Percentiles rank a stretch among this genome's conserved stretches.
phyloP scores from a whole-genome alignment of 2,113 vertebrate genomes.

The Camelus bactrianus region DNA sequence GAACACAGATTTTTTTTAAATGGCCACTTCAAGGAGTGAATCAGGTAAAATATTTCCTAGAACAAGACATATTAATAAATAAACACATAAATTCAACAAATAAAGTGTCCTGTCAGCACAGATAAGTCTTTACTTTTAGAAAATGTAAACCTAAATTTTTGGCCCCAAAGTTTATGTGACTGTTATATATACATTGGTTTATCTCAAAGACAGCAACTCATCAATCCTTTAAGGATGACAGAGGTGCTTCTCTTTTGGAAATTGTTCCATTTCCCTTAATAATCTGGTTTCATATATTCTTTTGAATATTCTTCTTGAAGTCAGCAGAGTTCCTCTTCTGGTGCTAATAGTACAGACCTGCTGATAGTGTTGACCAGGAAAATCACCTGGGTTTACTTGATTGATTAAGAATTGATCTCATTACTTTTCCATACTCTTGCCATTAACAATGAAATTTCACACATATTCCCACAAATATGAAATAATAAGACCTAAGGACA shows the following conservation, averaged over 20 bases:
- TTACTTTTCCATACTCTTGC: conserved; percentile 60
- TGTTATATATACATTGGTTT: not conserved
- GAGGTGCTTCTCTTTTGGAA: not conserved
- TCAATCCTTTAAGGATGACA: not conserved
- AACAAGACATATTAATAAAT: conserved; percentile 28
- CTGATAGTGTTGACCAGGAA: not conserved
- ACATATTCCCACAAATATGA: conserved; percentile 59
- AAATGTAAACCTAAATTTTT: conserved; percentile 8
- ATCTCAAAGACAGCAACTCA: not conserved
- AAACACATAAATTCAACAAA: not conserved
- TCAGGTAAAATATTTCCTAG: conserved; percentile 15
- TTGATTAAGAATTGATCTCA: conserved; percentile 63
- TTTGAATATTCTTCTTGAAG: not conserved
- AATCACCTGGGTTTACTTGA: conserved; percentile 57
- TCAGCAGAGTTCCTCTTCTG: not conserved
- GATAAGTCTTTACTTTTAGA: conserved; percentile 17
- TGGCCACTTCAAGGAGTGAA: not conserved
- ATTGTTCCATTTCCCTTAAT: not conserved
- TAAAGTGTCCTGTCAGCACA: not conserved
- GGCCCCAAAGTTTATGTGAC: not conserved
- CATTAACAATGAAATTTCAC: conserved; percentile 74
- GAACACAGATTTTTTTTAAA: not conserved
- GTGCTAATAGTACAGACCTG: not conserved
- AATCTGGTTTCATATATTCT: not conserved
- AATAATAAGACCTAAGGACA: conserved; percentile 61